These are phyloP conservation scores for Nestor notabilis DNA, from an alignment of 2,113 vertebrate species.

Conservation along the genomic window DNA sequence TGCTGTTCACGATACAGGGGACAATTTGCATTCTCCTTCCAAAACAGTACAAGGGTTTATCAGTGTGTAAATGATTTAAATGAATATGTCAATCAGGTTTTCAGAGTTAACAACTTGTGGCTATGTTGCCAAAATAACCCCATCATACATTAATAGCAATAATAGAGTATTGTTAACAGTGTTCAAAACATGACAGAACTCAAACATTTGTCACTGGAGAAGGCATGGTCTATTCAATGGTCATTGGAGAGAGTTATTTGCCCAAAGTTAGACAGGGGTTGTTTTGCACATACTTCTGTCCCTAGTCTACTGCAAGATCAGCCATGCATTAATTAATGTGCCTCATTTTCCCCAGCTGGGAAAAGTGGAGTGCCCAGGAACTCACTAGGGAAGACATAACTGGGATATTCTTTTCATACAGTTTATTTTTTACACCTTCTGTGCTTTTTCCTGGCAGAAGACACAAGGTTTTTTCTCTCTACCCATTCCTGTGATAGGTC, in stretches of 20 bases:
- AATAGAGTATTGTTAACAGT: rapidly evolving
- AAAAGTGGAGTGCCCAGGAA: neutral
- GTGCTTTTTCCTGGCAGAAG: neutral
- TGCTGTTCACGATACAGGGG: neutral
- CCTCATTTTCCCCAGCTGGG: neutral
- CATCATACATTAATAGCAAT: neutral
- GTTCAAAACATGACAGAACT: neutral
- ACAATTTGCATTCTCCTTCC: neutral
- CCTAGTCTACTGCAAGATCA: neutral
- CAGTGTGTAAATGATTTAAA: neutral
- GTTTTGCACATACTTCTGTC: neutral
- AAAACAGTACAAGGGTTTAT: neutral
- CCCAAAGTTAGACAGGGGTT: neutral
- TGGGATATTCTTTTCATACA: neutral
- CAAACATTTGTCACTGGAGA: neutral
- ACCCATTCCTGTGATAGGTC: rapidly evolving
- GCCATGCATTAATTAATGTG: rapidly evolving
- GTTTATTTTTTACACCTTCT: neutral
- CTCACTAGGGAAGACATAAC: neutral
- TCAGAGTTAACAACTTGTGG: neutral
- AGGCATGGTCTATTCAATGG: neutral
- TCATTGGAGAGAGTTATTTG: neutral
- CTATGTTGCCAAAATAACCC: neutral
- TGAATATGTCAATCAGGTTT: neutral
- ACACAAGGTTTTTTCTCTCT: neutral